Evolutionary conservation across 2,113 vertebrate genomes (phyloP).

Genomic region (Neoarius graeffei): DNA sequence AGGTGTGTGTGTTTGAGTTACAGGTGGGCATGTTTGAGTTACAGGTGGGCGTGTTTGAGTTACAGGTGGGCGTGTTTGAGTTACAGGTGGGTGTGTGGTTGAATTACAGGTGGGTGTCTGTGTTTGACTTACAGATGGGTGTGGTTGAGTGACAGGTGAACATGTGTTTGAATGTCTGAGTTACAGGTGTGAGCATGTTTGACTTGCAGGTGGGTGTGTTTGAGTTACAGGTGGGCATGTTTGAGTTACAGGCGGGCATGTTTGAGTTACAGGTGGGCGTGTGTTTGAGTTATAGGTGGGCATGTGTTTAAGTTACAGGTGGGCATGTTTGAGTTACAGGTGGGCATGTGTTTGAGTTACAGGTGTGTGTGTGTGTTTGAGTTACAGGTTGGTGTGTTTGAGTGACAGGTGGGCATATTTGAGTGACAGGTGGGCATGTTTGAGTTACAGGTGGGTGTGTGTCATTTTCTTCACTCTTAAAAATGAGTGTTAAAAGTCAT

Average conservation of each 20-base stretch:
- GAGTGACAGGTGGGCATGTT: no score
- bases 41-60: background rate
- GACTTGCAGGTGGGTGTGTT: background rate
- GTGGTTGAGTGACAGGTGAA: no score
- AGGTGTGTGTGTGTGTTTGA: no score
- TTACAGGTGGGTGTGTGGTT: background rate
- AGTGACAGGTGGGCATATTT: no score
- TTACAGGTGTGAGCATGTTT: background rate
- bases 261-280: background rate
- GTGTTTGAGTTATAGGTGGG: no score
- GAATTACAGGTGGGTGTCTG: background rate
- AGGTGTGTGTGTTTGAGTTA: background rate
- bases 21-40: background rate
- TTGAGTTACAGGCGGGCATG: background rate
- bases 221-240: background rate
- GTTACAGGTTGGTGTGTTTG: background rate
- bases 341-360: no score
- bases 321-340: no score
- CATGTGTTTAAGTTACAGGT: no score
- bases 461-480: no score
- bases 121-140: background rate
- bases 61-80: background rate
- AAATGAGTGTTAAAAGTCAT: no score
- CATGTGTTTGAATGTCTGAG: background rate
- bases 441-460: no score